Evolutionary conservation across 2,797 vertebrate genomes (phyloP), one percentile per base, ranked within the genome.

Genomic region (Synanceia verrucosa): DNA sequence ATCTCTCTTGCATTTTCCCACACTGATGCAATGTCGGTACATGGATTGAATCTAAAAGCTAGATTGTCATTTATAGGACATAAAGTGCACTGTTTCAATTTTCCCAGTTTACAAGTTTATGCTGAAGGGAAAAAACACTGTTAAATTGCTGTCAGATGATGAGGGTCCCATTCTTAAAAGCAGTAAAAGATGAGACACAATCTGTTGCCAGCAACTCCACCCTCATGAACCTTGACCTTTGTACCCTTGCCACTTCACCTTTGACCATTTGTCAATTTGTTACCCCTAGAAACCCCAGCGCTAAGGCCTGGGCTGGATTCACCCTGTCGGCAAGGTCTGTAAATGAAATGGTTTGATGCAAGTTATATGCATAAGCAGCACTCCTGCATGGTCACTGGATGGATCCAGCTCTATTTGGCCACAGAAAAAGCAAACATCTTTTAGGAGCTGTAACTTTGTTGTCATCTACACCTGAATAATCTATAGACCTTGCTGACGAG

Each of bases 71-170:
- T 95, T 94, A 95, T 95, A 95, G 94, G 95, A 96, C 95, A 96
- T 96, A 92, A 96, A 96, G 94, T 98, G 97, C 97, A 98, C 97
- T 97, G 96, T 97, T 92, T 96, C 94, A 94, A 94, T 96, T 96
- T 98, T 96, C 95, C 96, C 96, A 96, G 96, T 98, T 99, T 98
- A 98, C 96, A 97, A 95, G 92, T 96, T 94, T 94, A 94, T 89
- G 93, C 93, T 95, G 92, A 95, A 96, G 95, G 96, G 96, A 65
- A 65, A n/a, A 85, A 96, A 95, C 88, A 92, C 65, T 94, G 93
- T 94, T 95, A 94, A 92, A 94, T 95, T 93, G 92, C 93, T 94
- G 92, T 94, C 91, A 92, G 91, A 88, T 84, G 31, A 94, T 82
- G 84, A 89, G 78, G 86, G 92, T 95, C 92, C 94, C 90, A 88